A percentile compares a stretch with the other conserved stretches of the same genome.
Evolutionary conservation across 2,888 invertebrate species (phyloP).

Genomic region (Folsomia manolachei): DNA sequence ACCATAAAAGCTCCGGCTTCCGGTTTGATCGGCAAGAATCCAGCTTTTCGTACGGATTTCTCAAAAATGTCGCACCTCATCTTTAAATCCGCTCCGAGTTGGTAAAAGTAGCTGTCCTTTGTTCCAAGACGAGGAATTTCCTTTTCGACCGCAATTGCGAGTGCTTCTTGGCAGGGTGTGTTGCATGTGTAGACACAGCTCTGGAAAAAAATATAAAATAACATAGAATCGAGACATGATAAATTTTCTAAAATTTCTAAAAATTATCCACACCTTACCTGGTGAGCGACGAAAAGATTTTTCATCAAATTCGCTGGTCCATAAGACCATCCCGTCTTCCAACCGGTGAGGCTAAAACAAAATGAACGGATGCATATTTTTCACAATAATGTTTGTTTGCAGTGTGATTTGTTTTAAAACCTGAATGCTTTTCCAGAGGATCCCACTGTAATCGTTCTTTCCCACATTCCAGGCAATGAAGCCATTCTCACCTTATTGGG

Average conservation of each 20-base stretch:
- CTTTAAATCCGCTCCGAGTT: slow-evolving; percentile 70
- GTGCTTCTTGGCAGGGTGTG: slow-evolving; percentile 90
- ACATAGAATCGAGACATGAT: no score
- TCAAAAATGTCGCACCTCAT: slow-evolving; percentile 78
- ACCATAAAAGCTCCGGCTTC: slow-evolving; percentile 97
- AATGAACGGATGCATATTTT: neutral
- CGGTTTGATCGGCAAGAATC: slow-evolving; percentile 74
- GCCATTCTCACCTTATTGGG: no score
- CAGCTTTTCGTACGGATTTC: slow-evolving; percentile 70
- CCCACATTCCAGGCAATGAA: slow-evolving; percentile 66
- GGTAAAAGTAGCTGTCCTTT: slow-evolving; percentile 74
- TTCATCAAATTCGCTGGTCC: slow-evolving; percentile 59
- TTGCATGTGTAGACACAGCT: slow-evolving; percentile 69
- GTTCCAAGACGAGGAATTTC: slow-evolving; percentile 61
- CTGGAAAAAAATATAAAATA: slow-evolving; percentile 3
- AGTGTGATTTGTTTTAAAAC: slow-evolving; percentile 17
- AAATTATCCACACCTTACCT: no score
- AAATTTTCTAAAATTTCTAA: neutral
- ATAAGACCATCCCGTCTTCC: slow-evolving; percentile 61
- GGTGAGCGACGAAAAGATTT: slow-evolving; percentile 57
- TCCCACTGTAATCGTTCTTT: slow-evolving; percentile 62
- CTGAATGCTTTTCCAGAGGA: slow-evolving; percentile 61
- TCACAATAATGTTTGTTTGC: neutral
- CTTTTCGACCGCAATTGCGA: slow-evolving; percentile 82
- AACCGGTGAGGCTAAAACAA: slow-evolving; percentile 58